These are phyloP conservation scores for Spermophilus dauricus DNA, from an alignment of 2,113 vertebrate genomes.

Conservation along the genomic window DNA sequence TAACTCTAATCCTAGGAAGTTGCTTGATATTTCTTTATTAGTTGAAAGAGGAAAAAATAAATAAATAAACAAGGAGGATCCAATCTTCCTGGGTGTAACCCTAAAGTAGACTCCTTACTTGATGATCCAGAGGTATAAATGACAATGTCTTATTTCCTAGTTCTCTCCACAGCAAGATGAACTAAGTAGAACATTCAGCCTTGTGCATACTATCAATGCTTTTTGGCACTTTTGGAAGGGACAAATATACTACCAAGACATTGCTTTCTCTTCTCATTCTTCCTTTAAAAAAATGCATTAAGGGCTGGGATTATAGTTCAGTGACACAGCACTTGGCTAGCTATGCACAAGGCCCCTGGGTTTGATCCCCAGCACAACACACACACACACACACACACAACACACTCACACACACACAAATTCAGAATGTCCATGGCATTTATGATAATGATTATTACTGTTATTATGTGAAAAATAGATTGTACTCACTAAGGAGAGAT, in stretches of 20 bases:
- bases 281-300: neutral
- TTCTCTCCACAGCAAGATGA: neutral
- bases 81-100: neutral
- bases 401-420: neutral
- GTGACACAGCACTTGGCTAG: neutral
- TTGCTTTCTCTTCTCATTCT: constrained; percentile 32
- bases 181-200: neutral
- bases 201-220: neutral
- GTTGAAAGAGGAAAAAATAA: neutral
- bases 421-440: neutral
- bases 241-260: neutral
- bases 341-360: neutral
- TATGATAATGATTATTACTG: neutral
- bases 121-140: neutral
- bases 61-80: neutral
- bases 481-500: neutral
- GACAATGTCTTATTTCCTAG: neutral
- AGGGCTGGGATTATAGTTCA: neutral
- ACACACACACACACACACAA: neutral
- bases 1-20: neutral
- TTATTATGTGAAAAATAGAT: neutral
- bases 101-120: neutral
- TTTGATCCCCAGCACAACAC: neutral
- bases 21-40: constrained; percentile 35
- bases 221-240: neutral